Percentiles rank a stretch among this genome's conserved stretches.
These are phyloP conservation scores for Augiades crinisus DNA, from an alignment of 2,888 invertebrate species.

Conservation along the genomic window DNA sequence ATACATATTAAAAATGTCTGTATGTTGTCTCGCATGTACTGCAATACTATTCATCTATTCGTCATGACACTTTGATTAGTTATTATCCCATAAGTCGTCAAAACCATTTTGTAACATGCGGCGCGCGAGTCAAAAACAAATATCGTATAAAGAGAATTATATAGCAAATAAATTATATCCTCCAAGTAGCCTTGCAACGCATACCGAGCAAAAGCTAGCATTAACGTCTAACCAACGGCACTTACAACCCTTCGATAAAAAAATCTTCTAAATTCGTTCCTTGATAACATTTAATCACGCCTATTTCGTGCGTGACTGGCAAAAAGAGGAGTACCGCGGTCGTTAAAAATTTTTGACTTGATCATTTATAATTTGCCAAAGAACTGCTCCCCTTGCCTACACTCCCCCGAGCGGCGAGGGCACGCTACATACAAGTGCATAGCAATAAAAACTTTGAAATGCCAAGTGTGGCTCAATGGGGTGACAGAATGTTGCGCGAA, in stretches of 20 bases:
- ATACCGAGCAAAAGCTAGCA: no score
- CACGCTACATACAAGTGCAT: constrained; percentile 15
- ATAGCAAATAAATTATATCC: no score
- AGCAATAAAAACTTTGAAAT: constrained; percentile 26
- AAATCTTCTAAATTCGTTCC: background rate
- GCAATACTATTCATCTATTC: no score
- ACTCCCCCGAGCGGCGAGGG: constrained; percentile 9
- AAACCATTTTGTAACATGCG: no score
- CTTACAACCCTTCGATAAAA: background rate
- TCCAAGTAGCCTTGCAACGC: no score
- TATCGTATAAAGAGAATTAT: no score
- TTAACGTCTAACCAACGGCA: background rate
- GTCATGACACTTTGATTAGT: no score
- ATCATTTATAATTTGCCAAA: constrained; percentile 23
- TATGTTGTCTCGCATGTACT: no score
- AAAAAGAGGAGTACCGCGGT: constrained; percentile 7
- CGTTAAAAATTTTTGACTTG: constrained; percentile 21
- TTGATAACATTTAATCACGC: constrained; percentile 4
- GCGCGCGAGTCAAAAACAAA: no score
- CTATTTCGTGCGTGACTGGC: constrained; percentile 8
- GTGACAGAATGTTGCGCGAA: constrained; percentile 19
- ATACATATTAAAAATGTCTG: no score
- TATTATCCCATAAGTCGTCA: no score
- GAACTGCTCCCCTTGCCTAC: constrained; percentile 17
- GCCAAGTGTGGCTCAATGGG: constrained; percentile 20